Conservation (phyloP, 2,888 invertebrate genomes). For the Galerucella nymphaeae region DNA sequence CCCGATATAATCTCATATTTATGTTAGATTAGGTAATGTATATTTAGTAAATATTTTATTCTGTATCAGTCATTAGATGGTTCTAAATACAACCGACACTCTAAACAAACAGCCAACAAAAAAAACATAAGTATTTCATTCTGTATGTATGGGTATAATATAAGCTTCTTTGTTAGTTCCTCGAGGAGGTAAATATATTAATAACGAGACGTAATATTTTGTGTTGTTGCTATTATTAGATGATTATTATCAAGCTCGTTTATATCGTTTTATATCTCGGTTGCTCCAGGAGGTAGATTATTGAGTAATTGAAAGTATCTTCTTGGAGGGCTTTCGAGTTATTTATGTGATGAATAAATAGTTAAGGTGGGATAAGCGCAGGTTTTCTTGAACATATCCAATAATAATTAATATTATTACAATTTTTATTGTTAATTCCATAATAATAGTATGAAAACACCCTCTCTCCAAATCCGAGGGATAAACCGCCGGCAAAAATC, state of each 20-base stretch:
- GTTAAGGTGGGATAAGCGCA: background rate
- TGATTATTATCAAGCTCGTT: constrained; percentile 14
- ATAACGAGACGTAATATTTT: constrained; percentile 15
- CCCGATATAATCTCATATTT: too few species aligned
- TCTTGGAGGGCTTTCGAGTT: too few species aligned
- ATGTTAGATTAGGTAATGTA: too few species aligned
- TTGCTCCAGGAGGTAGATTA: constrained; percentile 5
- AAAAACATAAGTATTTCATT: background rate
- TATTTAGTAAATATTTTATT: too few species aligned
- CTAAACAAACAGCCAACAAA: background rate
- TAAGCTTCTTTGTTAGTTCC: background rate
- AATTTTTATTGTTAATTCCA: too few species aligned
- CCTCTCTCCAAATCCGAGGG: too few species aligned
- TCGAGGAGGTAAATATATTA: constrained; percentile 11
- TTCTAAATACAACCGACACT: background rate
- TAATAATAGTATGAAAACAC: too few species aligned
- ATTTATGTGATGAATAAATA: too few species aligned
- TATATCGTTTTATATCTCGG: constrained; percentile 6
- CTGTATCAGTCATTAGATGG: too few species aligned
- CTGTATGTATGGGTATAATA: background rate
- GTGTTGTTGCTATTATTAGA: constrained; percentile 15
- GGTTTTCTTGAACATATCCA: background rate
- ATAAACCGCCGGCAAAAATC: too few species aligned
- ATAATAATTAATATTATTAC: background rate
- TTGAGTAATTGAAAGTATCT: constrained; percentile 9